These are phyloP conservation scores for Mesitornis unicolor DNA, from an alignment of 2,113 vertebrate genomes.

Conservation along the genomic window DNA sequence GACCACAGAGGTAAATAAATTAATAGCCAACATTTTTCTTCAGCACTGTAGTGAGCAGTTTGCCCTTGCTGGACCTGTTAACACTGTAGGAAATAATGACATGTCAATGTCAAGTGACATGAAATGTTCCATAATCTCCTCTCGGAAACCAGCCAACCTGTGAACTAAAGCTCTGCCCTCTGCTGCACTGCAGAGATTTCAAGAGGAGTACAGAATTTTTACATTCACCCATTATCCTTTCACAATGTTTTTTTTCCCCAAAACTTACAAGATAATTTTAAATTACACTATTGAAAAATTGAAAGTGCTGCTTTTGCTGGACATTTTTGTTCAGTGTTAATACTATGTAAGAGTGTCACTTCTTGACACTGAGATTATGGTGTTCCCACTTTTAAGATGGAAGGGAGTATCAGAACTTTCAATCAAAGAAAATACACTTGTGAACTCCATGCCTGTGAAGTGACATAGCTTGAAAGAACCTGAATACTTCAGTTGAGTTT, in stretches of 20 bases:
- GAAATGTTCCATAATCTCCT: not conserved
- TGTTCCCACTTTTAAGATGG: not conserved
- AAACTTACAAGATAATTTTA: not conserved
- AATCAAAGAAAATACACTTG: not conserved
- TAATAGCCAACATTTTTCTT: conserved; percentile 35
- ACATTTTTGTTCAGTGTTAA: not conserved
- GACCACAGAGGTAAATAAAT: not conserved
- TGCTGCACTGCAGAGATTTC: not conserved
- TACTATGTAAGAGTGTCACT: not conserved
- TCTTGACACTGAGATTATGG: not conserved
- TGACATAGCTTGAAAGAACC: not conserved
- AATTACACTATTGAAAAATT: not conserved
- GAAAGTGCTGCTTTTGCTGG: not conserved
- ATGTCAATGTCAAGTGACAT: not conserved
- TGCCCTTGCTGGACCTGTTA: not conserved
- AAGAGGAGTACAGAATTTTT: not conserved
- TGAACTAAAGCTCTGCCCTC: not conserved
- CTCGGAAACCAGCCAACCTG: not conserved
- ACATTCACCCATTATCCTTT: not conserved
- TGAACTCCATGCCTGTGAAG: not conserved
- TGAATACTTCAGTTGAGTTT: not conserved
- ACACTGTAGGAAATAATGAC: not conserved
- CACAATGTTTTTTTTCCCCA: not conserved
- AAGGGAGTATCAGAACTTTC: not conserved
- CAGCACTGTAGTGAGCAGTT: not conserved